These are phyloP conservation scores for Xylocopa sonorina DNA, from an alignment of 1,140 invertebrate species.

Conservation along the genomic window DNA sequence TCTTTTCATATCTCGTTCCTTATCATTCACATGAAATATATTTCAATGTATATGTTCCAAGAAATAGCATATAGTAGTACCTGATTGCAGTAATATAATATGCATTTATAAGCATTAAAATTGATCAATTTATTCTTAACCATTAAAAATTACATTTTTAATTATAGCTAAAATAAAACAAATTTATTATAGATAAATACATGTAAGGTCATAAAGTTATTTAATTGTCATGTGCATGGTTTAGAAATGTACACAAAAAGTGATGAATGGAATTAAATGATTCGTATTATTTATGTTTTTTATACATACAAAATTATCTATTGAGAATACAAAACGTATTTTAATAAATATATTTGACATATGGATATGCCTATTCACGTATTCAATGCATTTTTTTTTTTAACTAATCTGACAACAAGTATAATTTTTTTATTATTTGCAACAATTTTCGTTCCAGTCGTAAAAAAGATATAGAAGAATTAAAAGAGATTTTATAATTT, in stretches of 20 bases:
- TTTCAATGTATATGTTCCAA: too few relatives aligned
- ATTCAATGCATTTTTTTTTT: too few relatives aligned
- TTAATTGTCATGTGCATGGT: neutral
- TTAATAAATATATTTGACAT: neutral
- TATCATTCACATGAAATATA: neutral
- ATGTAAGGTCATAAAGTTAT: neutral
- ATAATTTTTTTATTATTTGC: neutral
- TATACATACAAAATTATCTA: neutral
- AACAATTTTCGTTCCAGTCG: neutral
- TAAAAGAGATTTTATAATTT: too few relatives aligned
- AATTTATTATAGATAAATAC: neutral
- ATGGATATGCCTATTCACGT: too few relatives aligned
- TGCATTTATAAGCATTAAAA: neutral
- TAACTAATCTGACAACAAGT: too few relatives aligned
- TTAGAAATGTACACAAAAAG: neutral
- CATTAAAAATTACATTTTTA: neutral
- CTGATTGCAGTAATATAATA: neutral
- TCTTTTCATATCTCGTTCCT: neutral
- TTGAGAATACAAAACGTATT: neutral
- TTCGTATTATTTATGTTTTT: neutral
- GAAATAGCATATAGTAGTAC: neutral
- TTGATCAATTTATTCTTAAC: neutral
- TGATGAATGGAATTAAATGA: neutral
- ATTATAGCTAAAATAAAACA: neutral
- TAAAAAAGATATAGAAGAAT: too few relatives aligned